These are phyloP conservation scores for Pangasius mekongensis DNA, from an alignment of 2,797 vertebrate species.

Conservation along the genomic window DNA sequence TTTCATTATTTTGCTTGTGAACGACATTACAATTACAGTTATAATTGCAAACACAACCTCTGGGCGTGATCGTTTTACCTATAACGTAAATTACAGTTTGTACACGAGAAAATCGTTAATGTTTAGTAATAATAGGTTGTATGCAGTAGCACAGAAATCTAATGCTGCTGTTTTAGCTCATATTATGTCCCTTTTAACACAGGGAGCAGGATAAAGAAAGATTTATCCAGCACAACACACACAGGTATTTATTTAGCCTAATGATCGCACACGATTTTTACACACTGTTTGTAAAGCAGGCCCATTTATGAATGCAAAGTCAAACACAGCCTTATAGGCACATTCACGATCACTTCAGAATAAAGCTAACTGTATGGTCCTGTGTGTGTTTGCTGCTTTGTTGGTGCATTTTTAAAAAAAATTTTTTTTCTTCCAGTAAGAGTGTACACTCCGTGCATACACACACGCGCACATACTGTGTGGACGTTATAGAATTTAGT, in stretches of 20 bases:
- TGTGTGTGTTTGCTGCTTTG: not conserved
- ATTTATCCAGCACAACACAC: not conserved
- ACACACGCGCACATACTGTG: not conserved
- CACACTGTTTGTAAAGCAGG: not conserved
- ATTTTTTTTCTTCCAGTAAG: not conserved
- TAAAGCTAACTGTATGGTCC: too few species aligned
- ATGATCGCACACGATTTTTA: not conserved
- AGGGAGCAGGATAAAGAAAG: not conserved
- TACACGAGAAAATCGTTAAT: not conserved
- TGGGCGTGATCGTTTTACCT: not conserved
- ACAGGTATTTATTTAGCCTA: not conserved
- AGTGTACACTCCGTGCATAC: not conserved
- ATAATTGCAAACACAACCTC: not conserved
- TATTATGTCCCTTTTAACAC: not conserved
- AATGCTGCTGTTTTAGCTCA: not conserved
- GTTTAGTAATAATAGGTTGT: not conserved
- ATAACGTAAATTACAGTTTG: not conserved
- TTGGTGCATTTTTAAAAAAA: not conserved
- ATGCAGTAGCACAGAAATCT: not conserved
- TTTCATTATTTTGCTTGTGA: not conserved
- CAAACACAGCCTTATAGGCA: too few species aligned
- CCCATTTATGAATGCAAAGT: not conserved
- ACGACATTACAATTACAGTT: not conserved
- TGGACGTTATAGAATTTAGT: not conserved
- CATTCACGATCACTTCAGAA: not conserved